These are phyloP conservation scores for Philypnodon macrostomus DNA, from an alignment of 2,797 vertebrate genomes.

Conservation along the genomic window DNA sequence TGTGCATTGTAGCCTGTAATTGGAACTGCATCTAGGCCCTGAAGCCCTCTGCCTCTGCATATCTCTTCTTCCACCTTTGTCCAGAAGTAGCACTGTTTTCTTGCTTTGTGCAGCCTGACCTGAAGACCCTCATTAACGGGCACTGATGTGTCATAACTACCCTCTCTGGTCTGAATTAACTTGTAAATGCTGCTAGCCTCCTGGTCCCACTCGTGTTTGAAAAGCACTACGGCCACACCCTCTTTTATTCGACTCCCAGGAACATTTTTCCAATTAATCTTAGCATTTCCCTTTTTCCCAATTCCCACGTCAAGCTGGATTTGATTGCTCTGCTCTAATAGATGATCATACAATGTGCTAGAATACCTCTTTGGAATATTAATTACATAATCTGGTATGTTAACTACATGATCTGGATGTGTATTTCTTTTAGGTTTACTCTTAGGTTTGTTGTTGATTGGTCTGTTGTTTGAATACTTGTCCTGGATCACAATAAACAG, in stretches of 20 bases:
- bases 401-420: slow-evolving; percentile 26
- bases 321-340: background rate
- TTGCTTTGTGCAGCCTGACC: slow-evolving; percentile 40
- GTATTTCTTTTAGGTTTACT: background rate
- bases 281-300: slow-evolving; percentile 41
- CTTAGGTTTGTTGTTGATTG: slow-evolving; percentile 3
- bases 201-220: slow-evolving; percentile 1
- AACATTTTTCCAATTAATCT: slow-evolving; percentile 38
- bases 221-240: slow-evolving; percentile 39
- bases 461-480: slow-evolving; percentile 22
- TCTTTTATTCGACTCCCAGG: background rate
- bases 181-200: slow-evolving; percentile 5
- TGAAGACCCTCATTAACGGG: slow-evolving; percentile 44
- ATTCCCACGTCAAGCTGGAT: slow-evolving; percentile 28
- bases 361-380: too few species aligned
- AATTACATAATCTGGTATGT: slow-evolving; percentile 36
- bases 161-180: background rate
- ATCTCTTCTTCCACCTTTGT: slow-evolving; percentile 34
- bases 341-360: background rate
- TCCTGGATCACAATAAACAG: slow-evolving; percentile 53
- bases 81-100: slow-evolving; percentile 30
- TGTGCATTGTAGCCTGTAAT: slow-evolving; percentile 24
- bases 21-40: background rate
- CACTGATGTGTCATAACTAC: slow-evolving; percentile 38
- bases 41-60: slow-evolving; percentile 21